Percentiles rank a stretch among this genome's conserved stretches.
Evolutionary conservation across 2,113 vertebrate species (phyloP).

Genomic region (Toxotes chatareus): DNA sequence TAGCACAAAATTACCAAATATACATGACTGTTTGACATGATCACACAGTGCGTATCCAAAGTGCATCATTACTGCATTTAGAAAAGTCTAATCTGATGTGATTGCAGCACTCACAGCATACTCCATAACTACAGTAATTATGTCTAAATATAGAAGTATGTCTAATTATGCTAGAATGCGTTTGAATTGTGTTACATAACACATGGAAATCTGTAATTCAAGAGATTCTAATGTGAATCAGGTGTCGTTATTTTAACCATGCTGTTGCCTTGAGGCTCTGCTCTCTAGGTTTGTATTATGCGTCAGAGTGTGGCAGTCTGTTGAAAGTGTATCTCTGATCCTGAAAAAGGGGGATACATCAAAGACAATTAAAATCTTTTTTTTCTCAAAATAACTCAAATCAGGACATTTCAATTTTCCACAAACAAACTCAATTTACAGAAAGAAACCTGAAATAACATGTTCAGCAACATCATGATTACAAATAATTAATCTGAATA

Average conservation of each 20-base stretch:
- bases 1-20: neutral
- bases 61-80: neutral
- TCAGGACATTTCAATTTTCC: neutral
- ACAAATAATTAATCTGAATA: neutral
- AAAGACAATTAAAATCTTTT: neutral
- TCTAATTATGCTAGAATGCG: slow-evolving; percentile 58
- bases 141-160: slow-evolving; percentile 66
- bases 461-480: neutral
- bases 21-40: neutral
- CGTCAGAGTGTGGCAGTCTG: slow-evolving; percentile 1
- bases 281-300: slow-evolving; percentile 32
- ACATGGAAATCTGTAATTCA: slow-evolving; percentile 49
- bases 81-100: slow-evolving; percentile 20
- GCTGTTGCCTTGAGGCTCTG: slow-evolving; percentile 21
- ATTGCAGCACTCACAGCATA: slow-evolving; percentile 3
- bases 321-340: neutral
- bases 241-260: slow-evolving; percentile 48
- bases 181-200: slow-evolving; percentile 61
- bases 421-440: neutral
- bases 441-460: neutral
- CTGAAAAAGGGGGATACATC: neutral
- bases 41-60: neutral
- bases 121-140: slow-evolving; percentile 48
- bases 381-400: neutral
- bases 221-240: slow-evolving; percentile 51